Base-by-base conservation (phyloP, 1,140 invertebrate genomes). In the Stegodyphus mimosarum region DNA sequence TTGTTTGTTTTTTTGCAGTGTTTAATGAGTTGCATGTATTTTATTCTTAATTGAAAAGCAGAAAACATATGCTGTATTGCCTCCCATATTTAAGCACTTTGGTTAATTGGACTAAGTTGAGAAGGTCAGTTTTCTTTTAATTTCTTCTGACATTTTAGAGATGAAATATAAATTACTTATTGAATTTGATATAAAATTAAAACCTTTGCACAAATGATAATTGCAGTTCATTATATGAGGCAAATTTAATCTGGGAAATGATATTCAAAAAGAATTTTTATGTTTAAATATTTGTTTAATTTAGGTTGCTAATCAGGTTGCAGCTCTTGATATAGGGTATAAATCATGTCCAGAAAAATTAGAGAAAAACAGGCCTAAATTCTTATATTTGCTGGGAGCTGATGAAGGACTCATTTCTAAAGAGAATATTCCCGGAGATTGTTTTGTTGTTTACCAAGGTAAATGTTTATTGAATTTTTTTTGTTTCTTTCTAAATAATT, bases 291-390 rank as follows among this genome's bases (percentile, higher is more conserved):
- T 18, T 13, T 83, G 15, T 48, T 86, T 76, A 78, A 33, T 33
- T n/a, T 64, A 87, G 86, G 86, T 87, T 83, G 92, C 93, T 66
- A 91, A 91, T 87, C 97, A 99, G 93, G 97, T 98, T 72, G 98
- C 97, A 72, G 98, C 99, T 51, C 92, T 99, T 71, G 99, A 99
- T 92, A 90, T 99, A 74, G 98, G 98, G 60, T 99, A 98, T 91
- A 94, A 94, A 87, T 92, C 96, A 6, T 95, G 96, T 18, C 92
- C 95, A 7, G 93, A 94, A 49, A 71, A 92, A 83, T 92, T 95
- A n/a, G 91, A 94, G 52, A 90, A 95, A 84, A 90, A 91, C 74
- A 88, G 80, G 7, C 95, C 97, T 0, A 94, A 95, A 89, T 93
- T 99, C 52, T 90, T 99, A 13, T 98, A 95, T 90, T 91, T 99